These are phyloP conservation scores for Okapia johnstoni DNA, from an alignment of 2,113 vertebrate genomes.

Conservation along the genomic window DNA sequence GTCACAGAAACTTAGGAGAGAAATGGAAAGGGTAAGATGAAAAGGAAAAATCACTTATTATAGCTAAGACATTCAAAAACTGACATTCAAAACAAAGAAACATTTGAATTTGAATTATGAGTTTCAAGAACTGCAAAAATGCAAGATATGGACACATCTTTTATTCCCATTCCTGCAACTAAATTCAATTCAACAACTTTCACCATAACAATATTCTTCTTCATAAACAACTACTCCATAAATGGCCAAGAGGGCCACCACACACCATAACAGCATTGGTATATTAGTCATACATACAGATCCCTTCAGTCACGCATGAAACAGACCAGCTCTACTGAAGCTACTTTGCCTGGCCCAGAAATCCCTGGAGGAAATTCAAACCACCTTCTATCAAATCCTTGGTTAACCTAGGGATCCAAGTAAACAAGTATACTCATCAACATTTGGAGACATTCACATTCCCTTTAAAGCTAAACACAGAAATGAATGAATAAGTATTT, in stretches of 20 bases:
- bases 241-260: neutral
- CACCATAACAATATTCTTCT: neutral
- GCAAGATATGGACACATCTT: neutral
- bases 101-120: slow-evolving; percentile 3
- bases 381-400: neutral
- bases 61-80: neutral
- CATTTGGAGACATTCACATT: neutral
- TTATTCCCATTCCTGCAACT: neutral
- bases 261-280: neutral
- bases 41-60: slow-evolving; percentile 1
- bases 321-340: neutral
- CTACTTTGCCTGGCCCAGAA: slow-evolving; percentile 1
- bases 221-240: neutral
- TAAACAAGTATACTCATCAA: neutral
- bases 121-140: neutral
- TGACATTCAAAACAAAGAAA: slow-evolving; percentile 10
- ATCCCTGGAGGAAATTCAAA: slow-evolving; percentile 7
- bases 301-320: neutral
- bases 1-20: neutral
- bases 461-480: neutral
- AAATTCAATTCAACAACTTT: slow-evolving; percentile 19
- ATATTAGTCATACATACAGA: neutral
- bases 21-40: neutral
- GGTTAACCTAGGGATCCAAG: neutral
- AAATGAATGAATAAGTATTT: neutral